Conservation (phyloP, 2,888 invertebrate genomes). For the Hirtodrosophila cameraria region DNA sequence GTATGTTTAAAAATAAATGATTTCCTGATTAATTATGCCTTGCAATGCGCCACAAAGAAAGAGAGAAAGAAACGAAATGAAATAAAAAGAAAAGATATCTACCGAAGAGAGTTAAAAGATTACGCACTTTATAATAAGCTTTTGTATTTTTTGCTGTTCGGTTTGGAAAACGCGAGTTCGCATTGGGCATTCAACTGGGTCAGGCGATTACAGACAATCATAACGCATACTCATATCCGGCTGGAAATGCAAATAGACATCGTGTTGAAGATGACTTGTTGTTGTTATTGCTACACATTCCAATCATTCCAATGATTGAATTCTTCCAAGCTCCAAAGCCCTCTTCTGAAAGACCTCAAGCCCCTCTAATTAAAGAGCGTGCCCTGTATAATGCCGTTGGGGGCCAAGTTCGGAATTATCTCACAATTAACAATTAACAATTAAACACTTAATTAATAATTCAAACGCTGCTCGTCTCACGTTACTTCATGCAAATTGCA, state of each 20-base stretch:
- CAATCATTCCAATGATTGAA: constrained; percentile 51
- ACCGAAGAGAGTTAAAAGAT: constrained; percentile 44
- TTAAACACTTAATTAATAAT: constrained; percentile 62
- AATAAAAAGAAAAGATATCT: neutral
- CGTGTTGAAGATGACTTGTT: constrained; percentile 25
- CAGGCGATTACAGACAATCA: constrained; percentile 22
- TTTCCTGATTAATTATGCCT: constrained; percentile 75
- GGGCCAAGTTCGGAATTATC: constrained; percentile 32
- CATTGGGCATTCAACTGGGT: constrained; percentile 48
- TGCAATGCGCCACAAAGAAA: constrained; percentile 43
- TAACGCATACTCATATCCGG: constrained; percentile 50
- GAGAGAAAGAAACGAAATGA: constrained; percentile 9
- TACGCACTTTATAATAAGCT: constrained; percentile 41
- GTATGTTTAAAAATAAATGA: constrained; percentile 49
- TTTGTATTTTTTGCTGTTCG: constrained; percentile 19
- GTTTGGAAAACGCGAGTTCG: constrained; percentile 11
- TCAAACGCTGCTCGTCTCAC: constrained; percentile 26
- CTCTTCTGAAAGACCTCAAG: too few relatives aligned
- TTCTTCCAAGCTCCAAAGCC: constrained; percentile 40
- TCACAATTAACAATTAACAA: constrained; percentile 57
- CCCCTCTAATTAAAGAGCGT: constrained; percentile 37
- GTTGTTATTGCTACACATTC: constrained; percentile 5
- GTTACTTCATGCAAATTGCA: constrained; percentile 28
- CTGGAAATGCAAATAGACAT: constrained; percentile 40
- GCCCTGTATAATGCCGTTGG: constrained; percentile 52